Base-by-base conservation (phyloP, 2,113 vertebrate genomes). In the Apteryx mantelli region DNA sequence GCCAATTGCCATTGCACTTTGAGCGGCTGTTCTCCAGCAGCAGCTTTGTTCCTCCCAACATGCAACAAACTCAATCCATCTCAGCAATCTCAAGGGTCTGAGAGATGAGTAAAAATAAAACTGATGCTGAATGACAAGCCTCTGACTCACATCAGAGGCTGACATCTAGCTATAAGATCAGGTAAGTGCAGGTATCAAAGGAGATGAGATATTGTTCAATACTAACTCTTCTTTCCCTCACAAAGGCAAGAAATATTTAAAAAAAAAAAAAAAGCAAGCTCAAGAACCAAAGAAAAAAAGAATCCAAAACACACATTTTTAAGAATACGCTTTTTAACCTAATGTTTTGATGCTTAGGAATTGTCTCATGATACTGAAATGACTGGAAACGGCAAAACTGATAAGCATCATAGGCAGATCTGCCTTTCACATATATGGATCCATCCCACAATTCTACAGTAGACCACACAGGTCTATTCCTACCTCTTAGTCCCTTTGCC, bases 91-190 rank as follows among this genome's bases (percentile, higher is more conserved):
- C 48, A 10, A 0, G 0, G 66, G 18, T 58, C 56, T 11, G 36
- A 52, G 46, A 85, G 40, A n/a, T 2, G 4, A 78, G 38, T 17
- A 83, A 75, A 96, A 96, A 58, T 81, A 74, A 70, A 83, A 24
- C 40, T 75, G 68, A 70, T 55, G n/a, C 36, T 84, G 95, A 95
- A 44, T 91, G 95, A 94, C 91, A 91, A 74, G 64, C 2, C 53
- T 56, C 36, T 34, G 79, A 77, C 53, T 66, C 95, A 94, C 85
- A 96, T 96, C 95, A 93, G 95, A 96, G 96, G 76, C 95, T 96
- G 96, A 96, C 96, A 96, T 89, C 96, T 95, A 97, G 95, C 97
- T 96, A 88, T 94, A 84, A 86, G 26, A 86, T 10, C 96, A 97
- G 82, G 95, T 91, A 97, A 96, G 91, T 92, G 88, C 96, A 96